A percentile compares a stretch with the other conserved stretches of the same genome.
Conservation (phyloP, 2,888 invertebrate species). For the Muschampia plurimacula region DNA sequence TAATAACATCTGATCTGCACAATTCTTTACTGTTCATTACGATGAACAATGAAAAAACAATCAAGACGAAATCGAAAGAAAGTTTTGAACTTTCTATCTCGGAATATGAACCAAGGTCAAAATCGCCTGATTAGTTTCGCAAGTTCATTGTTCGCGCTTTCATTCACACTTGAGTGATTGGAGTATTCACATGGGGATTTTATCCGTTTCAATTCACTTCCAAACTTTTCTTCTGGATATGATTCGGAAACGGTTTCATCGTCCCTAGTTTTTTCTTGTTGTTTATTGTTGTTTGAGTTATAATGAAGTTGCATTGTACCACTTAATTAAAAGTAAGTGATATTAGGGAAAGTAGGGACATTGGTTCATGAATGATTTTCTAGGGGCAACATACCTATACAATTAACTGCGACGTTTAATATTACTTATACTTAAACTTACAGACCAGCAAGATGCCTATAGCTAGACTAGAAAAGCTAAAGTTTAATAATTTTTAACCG, state of each 20-base stretch:
- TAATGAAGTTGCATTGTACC: neutral
- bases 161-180: neutral
- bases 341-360: neutral
- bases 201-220: constrained; percentile 1
- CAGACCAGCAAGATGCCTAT: too few relatives aligned
- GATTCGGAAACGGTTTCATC: neutral
- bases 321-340: too few relatives aligned
- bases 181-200: neutral
- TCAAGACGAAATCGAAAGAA: neutral
- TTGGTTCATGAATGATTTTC: neutral
- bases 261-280: neutral
- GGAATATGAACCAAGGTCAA: neutral
- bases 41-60: too few relatives aligned
- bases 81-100: neutral
- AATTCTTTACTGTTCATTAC: too few relatives aligned
- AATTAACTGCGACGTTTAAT: too few relatives aligned
- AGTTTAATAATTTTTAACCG: too few relatives aligned
- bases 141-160: neutral
- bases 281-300: neutral
- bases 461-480: too few relatives aligned
- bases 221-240: neutral
- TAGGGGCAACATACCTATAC: too few relatives aligned
- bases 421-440: too few relatives aligned
- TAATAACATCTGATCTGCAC: too few relatives aligned
- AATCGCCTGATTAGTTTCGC: neutral